Evolutionary conservation across 2,888 invertebrate species (phyloP), one percentile per base, ranked within the genome.

Genomic region (Stratiomys singularior): DNA sequence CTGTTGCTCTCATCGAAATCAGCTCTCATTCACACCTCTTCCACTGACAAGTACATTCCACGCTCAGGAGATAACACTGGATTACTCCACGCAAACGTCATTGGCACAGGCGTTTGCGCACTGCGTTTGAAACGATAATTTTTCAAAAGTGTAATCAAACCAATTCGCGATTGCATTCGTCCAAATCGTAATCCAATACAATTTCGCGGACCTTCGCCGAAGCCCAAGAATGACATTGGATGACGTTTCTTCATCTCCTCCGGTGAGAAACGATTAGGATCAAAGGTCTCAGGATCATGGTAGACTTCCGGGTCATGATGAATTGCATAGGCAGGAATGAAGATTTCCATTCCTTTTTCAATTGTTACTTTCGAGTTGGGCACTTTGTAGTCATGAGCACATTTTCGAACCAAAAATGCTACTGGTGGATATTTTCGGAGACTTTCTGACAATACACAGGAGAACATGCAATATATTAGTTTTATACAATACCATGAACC

Each of bases 261-360:
- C 4, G 87, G 85, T 0, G 87, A 83, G 84, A 92, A 92, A 80
- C 92, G 87, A 27, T 91, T 90, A 0, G 92, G 92, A 76, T 89
- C 88, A 79, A 92, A 92, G 46, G 87, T 87, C 0, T 90, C 88
- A 0, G 93, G 92, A 11, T 92, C 88, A 0, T 90, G 89, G 81
- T 90, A 92, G 81, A 89, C 86, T 1, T 89, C 87, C 0, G 90
- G 88, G 82, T 91, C 91, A 84, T 89, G 89, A 80, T 92, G 92
- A 80, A 92, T 89, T 27, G 89, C 89, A 80, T 89, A 88, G 7
- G 88, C 87, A 13, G 91, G 90, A 64, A 92, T 88, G 21, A 90
- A 87, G 1, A 91, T 83, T 18, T 87, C 81, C 0, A 88, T 89
- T 0, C 89, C 90, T 67, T 89, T 87, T 77, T 90, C 89, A 64